Base-by-base conservation (phyloP, 2,888 invertebrate species). In the Leucania comma region DNA sequence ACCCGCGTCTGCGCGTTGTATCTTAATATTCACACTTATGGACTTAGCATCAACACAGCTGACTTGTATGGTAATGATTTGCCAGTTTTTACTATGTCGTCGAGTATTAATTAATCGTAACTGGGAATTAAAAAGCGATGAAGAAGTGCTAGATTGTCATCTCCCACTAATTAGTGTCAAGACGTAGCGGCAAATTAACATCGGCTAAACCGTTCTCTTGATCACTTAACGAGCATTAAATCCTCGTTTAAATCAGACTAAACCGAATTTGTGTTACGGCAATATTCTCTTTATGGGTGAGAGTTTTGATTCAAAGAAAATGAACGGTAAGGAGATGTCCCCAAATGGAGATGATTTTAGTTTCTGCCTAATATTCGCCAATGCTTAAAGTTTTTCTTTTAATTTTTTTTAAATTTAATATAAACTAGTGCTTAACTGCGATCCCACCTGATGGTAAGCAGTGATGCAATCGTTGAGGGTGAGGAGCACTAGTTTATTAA, bases 1-100 rank as follows among this genome's bases (percentile, higher is more conserved):
- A 58, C 53, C 29, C 35, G 42, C 58, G 74, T 72, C 66, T 68
- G 64, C 63, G 51, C 35, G 42, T 74, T 56, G 62, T 58, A 74
- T 68, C 42, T 68, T 35, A 61, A 72, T 54, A 67, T 74, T 53
- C 63, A 35, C 66, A 59, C 50, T 59, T 46, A 48, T 57, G 56
- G 57, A 60, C 46, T 24, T 1, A 46, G 32, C 53, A 60, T 60
- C 75, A 14, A 46, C 58, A 46, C 29, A 59, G 32, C 12, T 3
- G 14, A 24, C 26, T 8, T 38, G 38, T 35, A 69, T 70, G 77
- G 12, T 75, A 51, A 75, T 50, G 17, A 26, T 67, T 42, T 48
- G 17, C 38, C 6, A 65, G 12, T 68, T 46, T 75, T 72, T 68
- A 66, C 57, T 32, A 0, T 42, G 24, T 38, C 14, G 53, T 22